Conservation (phyloP, 2,888 invertebrate genomes). For the Crocallis elinguaria region DNA sequence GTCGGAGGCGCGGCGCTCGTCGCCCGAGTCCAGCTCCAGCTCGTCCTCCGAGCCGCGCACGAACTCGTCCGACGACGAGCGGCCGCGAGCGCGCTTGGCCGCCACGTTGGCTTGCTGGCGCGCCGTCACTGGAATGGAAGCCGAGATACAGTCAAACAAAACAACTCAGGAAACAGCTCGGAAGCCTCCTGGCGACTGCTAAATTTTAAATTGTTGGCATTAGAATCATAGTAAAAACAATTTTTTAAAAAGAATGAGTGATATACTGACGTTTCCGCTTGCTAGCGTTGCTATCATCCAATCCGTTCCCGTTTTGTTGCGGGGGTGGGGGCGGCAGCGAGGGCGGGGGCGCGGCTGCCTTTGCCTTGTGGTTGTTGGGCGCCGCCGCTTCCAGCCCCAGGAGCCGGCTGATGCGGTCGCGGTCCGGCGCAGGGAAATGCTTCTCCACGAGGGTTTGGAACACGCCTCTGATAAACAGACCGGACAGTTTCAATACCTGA, state of each 20-base stretch:
- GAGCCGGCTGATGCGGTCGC: conserved; percentile 91
- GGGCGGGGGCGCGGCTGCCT: conserved; percentile 38
- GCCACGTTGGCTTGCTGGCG: conserved; percentile 73
- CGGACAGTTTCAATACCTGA: not conserved
- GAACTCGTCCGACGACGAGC: conserved; percentile 87
- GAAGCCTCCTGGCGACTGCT: too few species aligned
- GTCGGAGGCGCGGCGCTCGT: conserved; percentile 55
- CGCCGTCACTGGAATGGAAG: conserved; percentile 63
- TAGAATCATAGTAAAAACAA: too few species aligned
- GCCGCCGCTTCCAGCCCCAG: conserved; percentile 86
- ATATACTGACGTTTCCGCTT: conserved; percentile 71
- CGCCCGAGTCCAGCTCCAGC: conserved; percentile 57
- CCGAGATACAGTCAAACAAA: not conserved
- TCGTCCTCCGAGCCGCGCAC: conserved; percentile 87
- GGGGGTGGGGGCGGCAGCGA: conserved; percentile 49
- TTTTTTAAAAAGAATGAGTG: too few species aligned
- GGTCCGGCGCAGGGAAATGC: conserved; percentile 98
- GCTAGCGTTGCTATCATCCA: conserved; percentile 55
- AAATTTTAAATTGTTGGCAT: too few species aligned
- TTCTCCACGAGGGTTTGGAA: conserved; percentile 98
- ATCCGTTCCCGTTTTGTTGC: conserved; percentile 55
- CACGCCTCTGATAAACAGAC: conserved; percentile 91
- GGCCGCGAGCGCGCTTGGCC: conserved; percentile 80
- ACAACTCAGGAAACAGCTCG: not conserved
- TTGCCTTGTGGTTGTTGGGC: conserved; percentile 29